Evolutionary conservation across 2,888 invertebrate species (phyloP), one percentile per base, ranked within the genome.

Genomic region (Pseudanteris insignis): DNA sequence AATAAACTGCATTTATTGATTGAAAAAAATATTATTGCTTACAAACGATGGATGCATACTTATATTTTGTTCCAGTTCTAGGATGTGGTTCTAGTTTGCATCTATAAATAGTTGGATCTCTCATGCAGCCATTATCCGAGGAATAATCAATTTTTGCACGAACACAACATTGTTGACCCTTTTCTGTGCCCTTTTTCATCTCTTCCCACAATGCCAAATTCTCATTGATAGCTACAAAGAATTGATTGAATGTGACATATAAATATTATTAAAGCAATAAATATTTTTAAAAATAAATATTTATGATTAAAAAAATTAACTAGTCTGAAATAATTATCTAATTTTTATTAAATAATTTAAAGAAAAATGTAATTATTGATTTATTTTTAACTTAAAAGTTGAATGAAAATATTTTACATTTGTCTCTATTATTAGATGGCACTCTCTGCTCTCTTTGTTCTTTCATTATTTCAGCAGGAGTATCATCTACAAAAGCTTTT

Each of bases 31-130:
- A n/a, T n/a, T n/a, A 21, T 21, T 21, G 3, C 3, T 21, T 21
- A 21, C 21, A 21, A 3, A 21, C 7, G 21, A 21, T 21, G 21
- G 21, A 21, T 21, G 21, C 83, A 74, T 82, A 96, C 94, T 96
- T 98, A 83, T 98, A 99, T 82, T 94, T 91, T 13, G 85, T 88
- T 48, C 96, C 96, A 4, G 97, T 98, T 15, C 92, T 85, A 0
- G 97, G 94, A 83, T 99, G 99, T 1, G 88, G 84, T 77, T 98
- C 97, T 41, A 90, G 90, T 81, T 99, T 99, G 82, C 97, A 99
- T 9, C 99, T 85, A 80, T 97, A 99, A 73, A 99, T 96, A 13
- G 98, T 97, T 18, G 99, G 99, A 84, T 99, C 99, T 24, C 99
- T 85, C 87, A 99, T 82, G 72, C 97, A 98, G 1, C 99, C 99